Evolutionary conservation across 2,888 invertebrate species (phyloP).

Genomic region (Chydorus sphaericus): DNA sequence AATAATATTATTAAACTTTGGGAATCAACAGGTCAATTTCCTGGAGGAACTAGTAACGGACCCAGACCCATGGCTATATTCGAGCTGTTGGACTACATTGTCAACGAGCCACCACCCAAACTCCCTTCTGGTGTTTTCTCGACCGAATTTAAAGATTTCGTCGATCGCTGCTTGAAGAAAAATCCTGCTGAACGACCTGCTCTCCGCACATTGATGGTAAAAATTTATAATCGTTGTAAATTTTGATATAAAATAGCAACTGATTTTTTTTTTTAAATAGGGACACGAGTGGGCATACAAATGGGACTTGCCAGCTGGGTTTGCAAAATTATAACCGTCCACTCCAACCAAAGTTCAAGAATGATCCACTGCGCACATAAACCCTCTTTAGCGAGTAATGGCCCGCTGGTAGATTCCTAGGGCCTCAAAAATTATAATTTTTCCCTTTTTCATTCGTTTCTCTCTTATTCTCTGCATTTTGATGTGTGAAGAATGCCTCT

Average conservation of each 20-base stretch:
- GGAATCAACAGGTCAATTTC: slow-evolving; percentile 9
- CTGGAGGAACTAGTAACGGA: slow-evolving; percentile 7
- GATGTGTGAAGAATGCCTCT: background rate
- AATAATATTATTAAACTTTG: slow-evolving; percentile 27
- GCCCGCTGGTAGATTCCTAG: no score
- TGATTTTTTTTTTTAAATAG: slow-evolving; percentile 5
- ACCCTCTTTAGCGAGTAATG: no score
- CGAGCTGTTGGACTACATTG: slow-evolving; percentile 95
- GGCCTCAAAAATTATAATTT: background rate
- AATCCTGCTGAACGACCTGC: slow-evolving; percentile 92
- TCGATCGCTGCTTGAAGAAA: slow-evolving; percentile 90
- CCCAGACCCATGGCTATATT: slow-evolving; percentile 91
- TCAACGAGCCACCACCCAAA: slow-evolving; percentile 88
- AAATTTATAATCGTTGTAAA: no score
- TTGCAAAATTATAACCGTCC: slow-evolving; percentile 76
- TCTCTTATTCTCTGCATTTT: background rate
- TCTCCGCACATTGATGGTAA: slow-evolving; percentile 84
- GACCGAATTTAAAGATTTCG: slow-evolving; percentile 85
- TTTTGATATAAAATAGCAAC: no score
- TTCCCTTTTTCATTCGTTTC: background rate
- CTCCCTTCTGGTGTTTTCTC: slow-evolving; percentile 82
- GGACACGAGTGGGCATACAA: slow-evolving; percentile 74
- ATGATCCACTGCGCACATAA: no score
- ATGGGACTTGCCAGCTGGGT: slow-evolving; percentile 65
- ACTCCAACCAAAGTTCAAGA: slow-evolving; percentile 41